Base-by-base conservation (phyloP, 2,797 vertebrate species). In the Alca torda region DNA sequence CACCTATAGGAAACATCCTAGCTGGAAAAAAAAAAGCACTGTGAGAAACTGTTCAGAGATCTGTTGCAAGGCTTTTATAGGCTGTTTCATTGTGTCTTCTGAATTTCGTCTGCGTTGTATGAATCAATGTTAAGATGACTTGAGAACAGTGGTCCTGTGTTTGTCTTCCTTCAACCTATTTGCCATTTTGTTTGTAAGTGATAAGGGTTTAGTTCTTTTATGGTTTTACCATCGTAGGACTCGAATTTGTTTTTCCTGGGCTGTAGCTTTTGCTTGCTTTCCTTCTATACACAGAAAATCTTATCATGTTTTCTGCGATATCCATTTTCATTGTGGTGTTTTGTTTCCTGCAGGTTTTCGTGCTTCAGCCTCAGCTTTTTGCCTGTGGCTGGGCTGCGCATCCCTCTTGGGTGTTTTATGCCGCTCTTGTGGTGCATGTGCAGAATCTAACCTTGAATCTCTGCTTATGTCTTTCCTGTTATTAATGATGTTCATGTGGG, bases 341-440 rank as follows among this genome's bases (percentile, higher is more conserved):
- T 37, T 39, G 10, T 35, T 67, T 67, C 46, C 25, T 30, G 39
- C 0, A 1, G 4, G 8, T 26, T 64, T 77, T 65, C 19, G 45
- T 6, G 3, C 25, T 51, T 26, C 41, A 68, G 48, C 54, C 28
- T 77, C 37, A 28, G 41, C 10, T 37, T 23, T 90, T 63, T 72
- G 18, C 41, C 48, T 16, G 13, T 0, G 1, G 10, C 51, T n/a
- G 14, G 6, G 24, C 33, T 59, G 6, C 16, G 3, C 2, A 2
- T 46, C 53, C 24, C 20, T 31, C 39, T 41, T 46, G 25, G 53
- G 19, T 1, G 3, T 39, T 73, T 31, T 67, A 35, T 5, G 2
- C 39, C 14, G 53, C 1, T 4, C 39, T 60, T 73, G 20, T 63
- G 0, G 0, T 2, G 1, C 10, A 3, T 3, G 1, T 21, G 54